Evolutionary conservation across 2,888 invertebrate genomes (phyloP).

Genomic region (Nipponacmea schrenckii): DNA sequence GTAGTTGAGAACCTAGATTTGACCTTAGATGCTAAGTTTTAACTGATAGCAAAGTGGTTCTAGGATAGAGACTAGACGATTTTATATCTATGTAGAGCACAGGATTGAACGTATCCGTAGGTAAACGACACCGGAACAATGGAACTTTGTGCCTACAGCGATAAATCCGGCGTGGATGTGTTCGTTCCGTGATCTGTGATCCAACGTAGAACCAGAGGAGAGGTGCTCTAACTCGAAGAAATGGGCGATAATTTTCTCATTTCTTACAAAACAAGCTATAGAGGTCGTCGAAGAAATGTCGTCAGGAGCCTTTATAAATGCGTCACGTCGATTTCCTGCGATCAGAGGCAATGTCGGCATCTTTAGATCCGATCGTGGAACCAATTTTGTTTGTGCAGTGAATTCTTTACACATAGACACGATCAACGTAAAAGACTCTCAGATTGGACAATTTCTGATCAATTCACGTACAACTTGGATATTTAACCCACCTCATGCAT

Average conservation of each 20-base stretch:
- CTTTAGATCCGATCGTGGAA: conserved; percentile 27
- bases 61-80: conserved; percentile 12
- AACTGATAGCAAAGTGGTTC: conserved; percentile 14
- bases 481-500: conserved; percentile 27
- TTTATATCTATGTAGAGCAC: conserved; percentile 14
- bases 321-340: conserved; percentile 22
- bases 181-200: not conserved
- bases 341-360: conserved; percentile 20
- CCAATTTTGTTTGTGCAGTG: conserved; percentile 29
- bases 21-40: not conserved
- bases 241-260: too few relatives aligned
- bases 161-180: conserved; percentile 16
- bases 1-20: conserved; percentile 6
- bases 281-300: not conserved
- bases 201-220: not conserved
- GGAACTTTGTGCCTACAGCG: conserved; percentile 9
- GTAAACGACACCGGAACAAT: conserved; percentile 8
- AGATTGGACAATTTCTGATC: conserved; percentile 15
- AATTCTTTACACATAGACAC: not conserved
- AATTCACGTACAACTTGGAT: conserved; percentile 8
- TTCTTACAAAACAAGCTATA: too few relatives aligned
- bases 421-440: conserved; percentile 20
- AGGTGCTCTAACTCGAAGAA: not conserved
- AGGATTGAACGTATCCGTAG: conserved; percentile 12
- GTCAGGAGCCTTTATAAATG: conserved; percentile 23